Percentiles rank a stretch among this genome's conserved stretches.
These are phyloP conservation scores for Dasypus novemcinctus DNA, from an alignment of 2,113 vertebrate species.

Conservation along the genomic window DNA sequence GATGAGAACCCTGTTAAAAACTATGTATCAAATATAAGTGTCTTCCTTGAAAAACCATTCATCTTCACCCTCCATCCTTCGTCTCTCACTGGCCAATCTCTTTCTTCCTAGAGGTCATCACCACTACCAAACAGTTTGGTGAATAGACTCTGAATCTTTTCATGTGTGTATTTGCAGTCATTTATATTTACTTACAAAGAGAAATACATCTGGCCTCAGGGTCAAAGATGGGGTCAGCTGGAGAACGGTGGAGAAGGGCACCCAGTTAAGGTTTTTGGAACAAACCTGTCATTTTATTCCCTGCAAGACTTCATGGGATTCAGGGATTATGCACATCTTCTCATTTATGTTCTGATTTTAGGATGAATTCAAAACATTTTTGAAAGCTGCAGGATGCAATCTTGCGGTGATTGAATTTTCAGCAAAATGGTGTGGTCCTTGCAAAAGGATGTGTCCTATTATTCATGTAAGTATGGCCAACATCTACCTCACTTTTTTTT, in stretches of 20 bases:
- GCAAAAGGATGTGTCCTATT: conserved; percentile 74
- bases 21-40: neutral
- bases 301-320: neutral
- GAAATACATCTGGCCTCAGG: neutral
- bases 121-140: neutral
- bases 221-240: neutral
- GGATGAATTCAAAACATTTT: conserved; percentile 70
- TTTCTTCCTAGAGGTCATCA: neutral
- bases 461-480: conserved; percentile 80
- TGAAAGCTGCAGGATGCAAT: conserved; percentile 80
- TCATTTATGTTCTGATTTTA: conserved; percentile 64
- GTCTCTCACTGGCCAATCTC: neutral
- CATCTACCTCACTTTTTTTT: neutral
- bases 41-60: neutral
- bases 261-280: neutral
- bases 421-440: conserved; percentile 88
- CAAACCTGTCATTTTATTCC: neutral
- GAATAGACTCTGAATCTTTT: neutral
- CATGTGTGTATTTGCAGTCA: neutral
- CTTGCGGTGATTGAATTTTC: conserved; percentile 90
- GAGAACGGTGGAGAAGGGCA: neutral
- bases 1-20: neutral
- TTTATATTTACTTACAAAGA: neutral
- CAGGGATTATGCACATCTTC: neutral
- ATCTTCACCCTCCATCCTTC: neutral